These are phyloP conservation scores for Eleginops maclovinus DNA, from an alignment of 2,113 vertebrate genomes.

Conservation along the genomic window DNA sequence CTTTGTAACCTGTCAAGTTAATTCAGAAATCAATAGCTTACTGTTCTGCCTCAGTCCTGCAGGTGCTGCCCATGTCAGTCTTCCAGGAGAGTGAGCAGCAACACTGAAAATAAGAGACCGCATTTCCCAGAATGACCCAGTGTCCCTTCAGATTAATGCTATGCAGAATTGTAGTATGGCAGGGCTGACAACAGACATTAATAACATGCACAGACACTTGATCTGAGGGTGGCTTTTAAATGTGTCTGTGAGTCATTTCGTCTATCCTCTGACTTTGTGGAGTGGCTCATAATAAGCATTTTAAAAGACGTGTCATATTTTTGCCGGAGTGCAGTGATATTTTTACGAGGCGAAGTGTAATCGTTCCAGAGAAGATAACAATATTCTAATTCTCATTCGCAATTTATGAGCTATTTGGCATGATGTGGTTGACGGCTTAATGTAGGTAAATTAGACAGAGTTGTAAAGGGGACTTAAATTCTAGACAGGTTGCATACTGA, in stretches of 20 bases:
- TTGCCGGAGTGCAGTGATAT: conserved; percentile 55
- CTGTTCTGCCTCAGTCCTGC: conserved; percentile 74
- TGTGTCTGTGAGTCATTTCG: conserved; percentile 60
- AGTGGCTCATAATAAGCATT: conserved; percentile 64
- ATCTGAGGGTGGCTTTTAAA: conserved; percentile 70
- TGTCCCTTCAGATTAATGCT: conserved; percentile 78
- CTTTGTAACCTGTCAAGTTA: conserved; percentile 80
- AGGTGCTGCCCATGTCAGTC: conserved; percentile 75
- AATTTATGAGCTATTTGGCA: conserved; percentile 64
- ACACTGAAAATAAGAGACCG: conserved; percentile 43
- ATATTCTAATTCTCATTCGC: conserved; percentile 55
- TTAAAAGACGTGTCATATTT: conserved; percentile 68
- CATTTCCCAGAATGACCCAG: conserved; percentile 77
- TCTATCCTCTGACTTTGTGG: conserved; percentile 61
- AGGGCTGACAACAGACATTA: conserved; percentile 73
- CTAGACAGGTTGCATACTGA: conserved; percentile 54
- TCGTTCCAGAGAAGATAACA: conserved; percentile 47
- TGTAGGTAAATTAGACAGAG: conserved; percentile 62
- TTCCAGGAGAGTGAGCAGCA: conserved; percentile 72
- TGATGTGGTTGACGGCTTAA: conserved; percentile 66
- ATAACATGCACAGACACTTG: conserved; percentile 74
- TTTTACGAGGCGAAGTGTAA: conserved; percentile 66
- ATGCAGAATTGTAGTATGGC: conserved; percentile 62
- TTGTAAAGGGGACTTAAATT: conserved; percentile 36
- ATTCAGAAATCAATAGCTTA: conserved; percentile 82